Evolutionary conservation across 2,797 vertebrate species (phyloP), one percentile per base, ranked within the genome.

Genomic region (Enteromius unitaeniatus): DNA sequence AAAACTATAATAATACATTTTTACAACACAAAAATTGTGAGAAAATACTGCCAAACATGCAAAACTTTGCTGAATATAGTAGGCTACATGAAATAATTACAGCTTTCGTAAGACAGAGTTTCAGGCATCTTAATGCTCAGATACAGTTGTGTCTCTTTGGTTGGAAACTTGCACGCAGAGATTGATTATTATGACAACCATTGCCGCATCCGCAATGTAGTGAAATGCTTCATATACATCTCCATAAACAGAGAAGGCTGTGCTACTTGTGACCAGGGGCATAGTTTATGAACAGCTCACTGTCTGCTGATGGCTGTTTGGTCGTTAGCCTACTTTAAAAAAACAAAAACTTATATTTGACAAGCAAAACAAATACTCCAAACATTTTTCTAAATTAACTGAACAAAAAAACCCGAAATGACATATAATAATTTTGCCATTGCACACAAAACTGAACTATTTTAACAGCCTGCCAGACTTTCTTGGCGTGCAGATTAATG

Each of bases 201-300:
- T 37, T n/a, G 14, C 51, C 8, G 14, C 53, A 60, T 60, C 3
- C 1, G 7, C n/a, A 60, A 37, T 76, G 34, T 76, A 58, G 21
- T 42, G 8, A 58, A 60, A 76, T 76, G 74, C 34, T 60, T n/a
- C 74, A 76, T 76, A 42, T 40, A 60, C 51, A 60, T 76, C n/a
- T 76, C 14, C 53, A 60, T 76, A 76, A 58, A 76, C 53, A 60
- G 14, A 60, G 74, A 76, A 14, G 21, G 23, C 7, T 75, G 13
- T 37, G 17, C 21, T 51, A 58, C 34, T 55, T 40, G n/a, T 40
- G 51, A 40, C 13, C 51, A 40, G 53, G n/a, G n/a, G 14, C 4
- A 37, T 58, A 47, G 40, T 42, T 42, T 42, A 42, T 42, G 40
- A 10, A 10, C 40, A 42, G 40, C 40, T 40, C 40, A 40, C 40